Percentiles rank a stretch among this genome's conserved stretches.
These are phyloP conservation scores for Centropyge bicolor DNA, from an alignment of 2,797 vertebrate genomes.

Conservation along the genomic window DNA sequence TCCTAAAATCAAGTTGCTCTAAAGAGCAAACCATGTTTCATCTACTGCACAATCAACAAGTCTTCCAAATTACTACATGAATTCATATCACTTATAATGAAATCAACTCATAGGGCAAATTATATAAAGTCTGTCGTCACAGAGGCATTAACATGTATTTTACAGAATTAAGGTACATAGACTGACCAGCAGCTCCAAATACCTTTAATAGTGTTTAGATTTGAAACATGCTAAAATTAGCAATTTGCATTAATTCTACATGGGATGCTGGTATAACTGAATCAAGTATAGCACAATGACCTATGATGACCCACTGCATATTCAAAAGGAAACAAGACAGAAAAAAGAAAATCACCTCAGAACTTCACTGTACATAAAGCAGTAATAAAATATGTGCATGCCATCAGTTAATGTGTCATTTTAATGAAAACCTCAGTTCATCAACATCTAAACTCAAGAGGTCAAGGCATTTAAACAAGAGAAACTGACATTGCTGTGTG, in stretches of 20 bases:
- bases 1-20: constrained; percentile 39
- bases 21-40: constrained; percentile 48
- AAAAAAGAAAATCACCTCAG: not conserved
- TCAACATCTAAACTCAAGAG: constrained; percentile 12
- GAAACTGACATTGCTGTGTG: constrained; percentile 41
- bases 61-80: constrained; percentile 61
- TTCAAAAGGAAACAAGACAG: constrained; percentile 77
- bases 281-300: constrained; percentile 51
- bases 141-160: constrained; percentile 65
- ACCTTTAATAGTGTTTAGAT: constrained; percentile 76
- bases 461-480: constrained; percentile 26
- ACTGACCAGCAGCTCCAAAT: constrained; percentile 91
- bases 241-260: constrained; percentile 56
- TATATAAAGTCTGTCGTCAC: constrained; percentile 55
- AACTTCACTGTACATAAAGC: constrained; percentile 30
- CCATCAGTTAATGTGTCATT: constrained; percentile 4
- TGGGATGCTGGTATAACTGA: constrained; percentile 44
- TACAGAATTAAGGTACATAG: constrained; percentile 80
- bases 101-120: constrained; percentile 61
- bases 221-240: constrained; percentile 67
- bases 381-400: not conserved
- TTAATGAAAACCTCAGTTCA: constrained; percentile 17
- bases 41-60: constrained; percentile 46
- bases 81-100: constrained; percentile 57
- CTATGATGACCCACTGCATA: constrained; percentile 34